Conservation (phyloP, 2,888 invertebrate species). For the Allophyes oxyacanthae region DNA sequence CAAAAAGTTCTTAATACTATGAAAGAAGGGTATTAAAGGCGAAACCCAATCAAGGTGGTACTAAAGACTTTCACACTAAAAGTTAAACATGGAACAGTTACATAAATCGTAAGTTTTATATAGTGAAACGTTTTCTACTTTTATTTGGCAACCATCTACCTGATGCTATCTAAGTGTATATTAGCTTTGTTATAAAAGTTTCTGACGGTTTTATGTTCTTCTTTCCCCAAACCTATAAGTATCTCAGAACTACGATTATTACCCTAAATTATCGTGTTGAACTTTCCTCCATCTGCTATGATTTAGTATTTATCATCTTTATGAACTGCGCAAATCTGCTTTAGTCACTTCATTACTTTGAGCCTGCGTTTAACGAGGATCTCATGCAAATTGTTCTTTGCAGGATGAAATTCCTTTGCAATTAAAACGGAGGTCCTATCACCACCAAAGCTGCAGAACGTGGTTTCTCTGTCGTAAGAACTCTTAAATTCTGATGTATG, state of each 20-base stretch:
- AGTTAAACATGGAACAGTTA: conserved; percentile 13
- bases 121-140: conserved; percentile 18
- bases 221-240: conserved; percentile 24
- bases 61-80: neutral
- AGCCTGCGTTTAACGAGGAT: conserved; percentile 51
- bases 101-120: conserved; percentile 15
- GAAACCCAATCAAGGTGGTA: no score
- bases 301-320: conserved; percentile 30
- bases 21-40: no score
- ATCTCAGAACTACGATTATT: conserved; percentile 32
- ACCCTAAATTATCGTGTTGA: conserved; percentile 17
- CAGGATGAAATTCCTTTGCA: conserved; percentile 47
- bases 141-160: conserved; percentile 31
- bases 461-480: conserved; percentile 27
- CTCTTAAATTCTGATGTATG: conserved; percentile 55
- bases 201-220: conserved; percentile 33
- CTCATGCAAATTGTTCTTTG: conserved; percentile 53
- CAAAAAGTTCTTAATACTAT: no score
- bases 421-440: conserved; percentile 45
- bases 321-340: conserved; percentile 33
- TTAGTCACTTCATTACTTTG: conserved; percentile 47
- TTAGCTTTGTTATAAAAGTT: conserved; percentile 40
- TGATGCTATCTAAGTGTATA: conserved; percentile 39
- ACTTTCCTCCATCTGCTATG: conserved; percentile 25
- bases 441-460: conserved; percentile 30